Evolutionary conservation across 2,797 vertebrate species (phyloP).

Genomic region (Acipenser oxyrinchus): DNA sequence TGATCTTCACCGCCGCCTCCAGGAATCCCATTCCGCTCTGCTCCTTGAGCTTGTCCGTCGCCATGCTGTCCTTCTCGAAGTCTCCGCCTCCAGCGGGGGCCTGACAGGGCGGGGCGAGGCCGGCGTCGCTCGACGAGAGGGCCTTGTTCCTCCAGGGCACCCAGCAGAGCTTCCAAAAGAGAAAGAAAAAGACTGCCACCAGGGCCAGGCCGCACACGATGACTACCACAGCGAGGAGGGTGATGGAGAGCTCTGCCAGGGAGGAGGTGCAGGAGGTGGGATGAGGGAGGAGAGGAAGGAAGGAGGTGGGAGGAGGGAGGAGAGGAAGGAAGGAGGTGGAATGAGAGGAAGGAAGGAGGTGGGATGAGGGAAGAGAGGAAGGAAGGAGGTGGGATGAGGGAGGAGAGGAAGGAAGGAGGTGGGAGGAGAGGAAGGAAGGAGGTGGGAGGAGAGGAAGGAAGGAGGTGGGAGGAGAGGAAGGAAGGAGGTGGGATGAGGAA

Average conservation of each 20-base stretch:
- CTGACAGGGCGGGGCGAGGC: slow-evolving; percentile 38
- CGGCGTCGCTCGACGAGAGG: slow-evolving; percentile 51
- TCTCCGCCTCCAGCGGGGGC: slow-evolving; percentile 42
- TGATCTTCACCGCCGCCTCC: slow-evolving; percentile 95
- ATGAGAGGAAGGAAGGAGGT: too few species aligned
- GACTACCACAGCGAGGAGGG: slow-evolving; percentile 80
- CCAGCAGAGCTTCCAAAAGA: slow-evolving; percentile 93
- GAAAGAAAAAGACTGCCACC: slow-evolving; percentile 78
- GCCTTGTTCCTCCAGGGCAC: slow-evolving; percentile 79
- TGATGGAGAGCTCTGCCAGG: slow-evolving; percentile 74
- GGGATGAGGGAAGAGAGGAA: too few species aligned
- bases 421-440: too few species aligned
- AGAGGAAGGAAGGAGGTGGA: too few species aligned
- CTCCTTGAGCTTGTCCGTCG: slow-evolving; percentile 90
- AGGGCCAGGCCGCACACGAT: slow-evolving; percentile 81
- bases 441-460: too few species aligned
- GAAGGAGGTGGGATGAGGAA: not conserved
- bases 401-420: too few species aligned
- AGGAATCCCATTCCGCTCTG: slow-evolving; percentile 75
- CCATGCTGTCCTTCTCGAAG: slow-evolving; percentile 65
- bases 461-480: too few species aligned
- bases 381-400: too few species aligned
- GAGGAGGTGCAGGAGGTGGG: slow-evolving; percentile 27
- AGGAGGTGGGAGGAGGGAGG: not conserved
- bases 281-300: slow-evolving; percentile 8